Evolutionary conservation across 2,888 invertebrate species (phyloP).

Genomic region (Lasioglossum villosulum): DNA sequence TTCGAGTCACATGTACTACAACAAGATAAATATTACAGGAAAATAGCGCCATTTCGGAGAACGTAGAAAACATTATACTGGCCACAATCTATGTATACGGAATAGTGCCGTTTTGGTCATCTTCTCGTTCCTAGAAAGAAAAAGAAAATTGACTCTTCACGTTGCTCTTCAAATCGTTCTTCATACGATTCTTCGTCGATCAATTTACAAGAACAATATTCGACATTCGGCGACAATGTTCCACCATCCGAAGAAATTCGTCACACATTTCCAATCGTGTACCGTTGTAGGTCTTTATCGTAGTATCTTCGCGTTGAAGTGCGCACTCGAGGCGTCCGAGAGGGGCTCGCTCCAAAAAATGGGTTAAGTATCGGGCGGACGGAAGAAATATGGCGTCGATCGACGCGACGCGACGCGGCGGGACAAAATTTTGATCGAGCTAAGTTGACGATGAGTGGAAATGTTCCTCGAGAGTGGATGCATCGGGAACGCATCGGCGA

Average conservation of each 20-base stretch:
- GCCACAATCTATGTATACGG: background rate
- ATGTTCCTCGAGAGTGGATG: background rate
- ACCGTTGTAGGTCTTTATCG: slow-evolving; percentile 2
- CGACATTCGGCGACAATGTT: background rate
- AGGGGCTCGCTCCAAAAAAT: background rate
- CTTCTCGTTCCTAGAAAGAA: background rate
- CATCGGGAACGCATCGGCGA: background rate
- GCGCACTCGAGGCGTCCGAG: background rate
- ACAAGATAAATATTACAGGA: background rate
- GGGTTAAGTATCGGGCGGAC: background rate
- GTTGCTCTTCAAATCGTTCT: background rate
- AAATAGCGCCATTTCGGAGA: background rate
- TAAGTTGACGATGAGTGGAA: background rate
- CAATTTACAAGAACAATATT: background rate
- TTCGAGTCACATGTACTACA: background rate
- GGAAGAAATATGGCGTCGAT: background rate
- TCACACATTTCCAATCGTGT: background rate
- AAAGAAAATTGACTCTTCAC: background rate
- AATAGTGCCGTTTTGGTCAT: background rate
- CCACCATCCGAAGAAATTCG: background rate
- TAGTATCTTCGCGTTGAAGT: background rate
- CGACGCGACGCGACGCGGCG: background rate
- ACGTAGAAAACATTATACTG: background rate
- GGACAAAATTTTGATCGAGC: slow-evolving; percentile 6
- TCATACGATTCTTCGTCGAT: no score